These are phyloP conservation scores for Crocidura indochinensis DNA, from an alignment of 2,797 vertebrate species.

Conservation along the genomic window DNA sequence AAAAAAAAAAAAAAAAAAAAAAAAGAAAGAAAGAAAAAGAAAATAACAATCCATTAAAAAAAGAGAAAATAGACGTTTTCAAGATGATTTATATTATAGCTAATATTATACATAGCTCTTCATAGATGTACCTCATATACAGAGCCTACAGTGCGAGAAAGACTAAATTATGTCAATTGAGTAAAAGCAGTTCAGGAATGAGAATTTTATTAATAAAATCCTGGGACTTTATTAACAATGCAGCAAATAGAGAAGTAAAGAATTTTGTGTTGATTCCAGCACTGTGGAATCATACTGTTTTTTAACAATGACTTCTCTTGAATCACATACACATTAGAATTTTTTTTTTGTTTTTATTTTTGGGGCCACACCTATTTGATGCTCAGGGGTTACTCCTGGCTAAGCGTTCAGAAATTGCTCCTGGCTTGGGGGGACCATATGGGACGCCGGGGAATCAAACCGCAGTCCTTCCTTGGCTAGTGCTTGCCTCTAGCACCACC, in stretches of 20 bases:
- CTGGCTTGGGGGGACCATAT: too few relatives aligned
- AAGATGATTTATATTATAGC: background rate
- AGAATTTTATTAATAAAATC: background rate
- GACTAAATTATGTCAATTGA: background rate
- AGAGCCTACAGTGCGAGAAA: background rate
- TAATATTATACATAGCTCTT: background rate
- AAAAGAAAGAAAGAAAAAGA: too few relatives aligned
- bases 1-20: too few relatives aligned
- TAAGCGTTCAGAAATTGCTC: too few relatives aligned
- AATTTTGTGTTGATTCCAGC: background rate
- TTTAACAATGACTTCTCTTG: background rate
- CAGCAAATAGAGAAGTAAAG: too few relatives aligned
- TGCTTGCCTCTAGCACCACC: too few relatives aligned
- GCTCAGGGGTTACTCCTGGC: too few relatives aligned
- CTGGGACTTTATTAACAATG: conserved; percentile 14
- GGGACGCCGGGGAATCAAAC: too few relatives aligned
- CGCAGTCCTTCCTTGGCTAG: too few relatives aligned
- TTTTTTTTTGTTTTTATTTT: too few relatives aligned
- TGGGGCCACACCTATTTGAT: too few relatives aligned
- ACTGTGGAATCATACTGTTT: background rate
- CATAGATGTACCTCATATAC: background rate
- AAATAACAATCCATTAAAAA: too few relatives aligned
- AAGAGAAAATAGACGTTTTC: conserved; percentile 14
- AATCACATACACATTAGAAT: background rate
- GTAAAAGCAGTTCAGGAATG: background rate